Evolutionary conservation across 2,113 vertebrate genomes (phyloP).

Genomic region (Sinosuthora webbiana): DNA sequence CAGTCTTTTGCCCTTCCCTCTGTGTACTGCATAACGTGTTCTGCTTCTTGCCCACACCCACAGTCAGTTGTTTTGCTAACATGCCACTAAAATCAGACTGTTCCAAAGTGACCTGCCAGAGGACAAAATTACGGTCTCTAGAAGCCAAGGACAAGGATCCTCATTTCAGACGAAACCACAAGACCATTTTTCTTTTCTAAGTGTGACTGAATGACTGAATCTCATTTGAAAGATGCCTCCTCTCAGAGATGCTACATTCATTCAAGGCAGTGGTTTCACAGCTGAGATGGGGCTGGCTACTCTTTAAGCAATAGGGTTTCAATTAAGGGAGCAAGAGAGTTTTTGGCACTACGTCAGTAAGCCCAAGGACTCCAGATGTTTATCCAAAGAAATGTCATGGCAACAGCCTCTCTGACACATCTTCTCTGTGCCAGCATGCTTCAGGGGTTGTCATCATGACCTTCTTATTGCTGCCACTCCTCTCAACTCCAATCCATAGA

Average conservation of each 20-base stretch:
- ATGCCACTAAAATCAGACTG: not conserved
- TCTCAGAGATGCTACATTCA: not conserved
- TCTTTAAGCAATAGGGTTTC: conserved; percentile 3
- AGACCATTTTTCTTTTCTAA: not conserved
- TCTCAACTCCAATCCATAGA: not conserved
- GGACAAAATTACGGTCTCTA: not conserved
- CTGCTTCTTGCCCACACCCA: not conserved
- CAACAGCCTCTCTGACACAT: conserved; percentile 13
- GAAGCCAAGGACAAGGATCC: not conserved
- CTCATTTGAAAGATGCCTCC: not conserved
- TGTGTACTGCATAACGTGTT: not conserved
- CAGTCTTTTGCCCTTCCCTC: not conserved
- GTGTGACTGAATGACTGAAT: not conserved
- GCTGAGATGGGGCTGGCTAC: not conserved
- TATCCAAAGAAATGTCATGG: not conserved
- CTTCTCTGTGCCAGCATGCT: not conserved
- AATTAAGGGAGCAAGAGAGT: not conserved
- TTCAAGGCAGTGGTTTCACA: not conserved
- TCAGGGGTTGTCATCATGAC: not conserved
- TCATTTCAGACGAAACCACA: not conserved
- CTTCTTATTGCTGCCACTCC: not conserved
- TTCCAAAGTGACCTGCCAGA: not conserved
- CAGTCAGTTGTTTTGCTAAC: not conserved
- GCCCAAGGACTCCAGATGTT: not conserved
- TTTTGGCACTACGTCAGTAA: not conserved